Percentiles rank a stretch among this genome's conserved stretches.
Evolutionary conservation across 2,888 invertebrate species (phyloP).

Genomic region (Kryphioiulus occultus): DNA sequence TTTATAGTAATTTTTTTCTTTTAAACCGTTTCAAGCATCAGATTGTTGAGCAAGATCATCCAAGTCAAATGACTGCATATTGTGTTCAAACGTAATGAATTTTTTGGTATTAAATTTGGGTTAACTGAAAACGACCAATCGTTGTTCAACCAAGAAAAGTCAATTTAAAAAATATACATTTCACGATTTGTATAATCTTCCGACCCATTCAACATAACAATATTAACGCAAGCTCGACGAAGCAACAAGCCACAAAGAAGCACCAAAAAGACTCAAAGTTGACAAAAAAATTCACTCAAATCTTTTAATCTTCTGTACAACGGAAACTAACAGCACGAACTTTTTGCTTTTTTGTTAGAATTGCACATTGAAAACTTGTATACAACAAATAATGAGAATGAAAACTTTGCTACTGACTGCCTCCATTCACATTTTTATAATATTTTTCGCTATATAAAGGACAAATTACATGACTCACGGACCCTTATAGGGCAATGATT

Average conservation of each 20-base stretch:
- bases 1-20: no score
- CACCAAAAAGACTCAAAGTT: conserved; percentile 48
- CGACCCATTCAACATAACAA: neutral
- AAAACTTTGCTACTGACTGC: conserved; percentile 50
- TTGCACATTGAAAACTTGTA: conserved; percentile 52
- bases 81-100: neutral
- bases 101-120: neutral
- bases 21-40: neutral
- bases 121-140: neutral
- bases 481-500: conserved; percentile 50
- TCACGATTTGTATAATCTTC: neutral
- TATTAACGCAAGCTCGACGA: neutral
- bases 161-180: neutral
- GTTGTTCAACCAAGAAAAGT: neutral
- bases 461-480: conserved; percentile 50
- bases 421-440: conserved; percentile 51
- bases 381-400: conserved; percentile 52
- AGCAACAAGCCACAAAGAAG: conserved; percentile 47
- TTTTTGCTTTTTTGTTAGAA: conserved; percentile 49
- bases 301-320: conserved; percentile 52
- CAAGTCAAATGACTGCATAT: neutral
- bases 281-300: conserved; percentile 48
- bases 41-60: neutral
- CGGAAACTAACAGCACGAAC: conserved; percentile 50
- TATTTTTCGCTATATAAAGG: conserved; percentile 51